Conservation (phyloP, 2,113 vertebrate genomes). For the Notechis scutatus region DNA sequence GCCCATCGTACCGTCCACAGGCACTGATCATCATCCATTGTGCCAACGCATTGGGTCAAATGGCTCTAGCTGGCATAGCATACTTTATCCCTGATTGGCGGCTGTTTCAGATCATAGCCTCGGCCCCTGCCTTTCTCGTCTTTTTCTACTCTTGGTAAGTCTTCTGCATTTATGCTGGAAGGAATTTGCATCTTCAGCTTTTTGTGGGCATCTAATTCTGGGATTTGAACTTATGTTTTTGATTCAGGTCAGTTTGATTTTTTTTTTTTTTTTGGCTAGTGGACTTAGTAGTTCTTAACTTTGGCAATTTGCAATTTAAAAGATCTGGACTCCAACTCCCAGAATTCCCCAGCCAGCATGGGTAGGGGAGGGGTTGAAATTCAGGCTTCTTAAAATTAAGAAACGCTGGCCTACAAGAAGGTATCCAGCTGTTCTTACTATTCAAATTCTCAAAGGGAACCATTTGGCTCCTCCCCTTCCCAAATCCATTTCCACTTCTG, state of each 20-base stretch:
- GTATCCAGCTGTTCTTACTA: background rate
- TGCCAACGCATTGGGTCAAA: constrained; percentile 70
- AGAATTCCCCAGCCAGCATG: background rate
- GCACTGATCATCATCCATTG: constrained; percentile 72
- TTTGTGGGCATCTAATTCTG: background rate
- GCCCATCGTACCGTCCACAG: constrained; percentile 71
- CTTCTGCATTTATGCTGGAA: background rate
- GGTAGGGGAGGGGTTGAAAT: background rate
- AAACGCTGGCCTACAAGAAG: background rate
- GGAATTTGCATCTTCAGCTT: background rate
- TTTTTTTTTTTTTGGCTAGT: background rate
- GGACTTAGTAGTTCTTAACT: background rate
- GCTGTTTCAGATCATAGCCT: constrained; percentile 74
- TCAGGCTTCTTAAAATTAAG: background rate
- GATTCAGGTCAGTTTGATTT: background rate
- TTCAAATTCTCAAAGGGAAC: background rate
- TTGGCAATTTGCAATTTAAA: background rate
- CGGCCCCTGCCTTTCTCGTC: constrained; percentile 64
- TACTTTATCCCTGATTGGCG: constrained; percentile 81
- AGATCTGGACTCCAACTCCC: background rate
- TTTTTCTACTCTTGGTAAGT: constrained; percentile 74
- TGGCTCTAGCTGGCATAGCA: constrained; percentile 78
- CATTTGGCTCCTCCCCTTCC: too few relatives aligned
- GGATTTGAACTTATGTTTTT: background rate
- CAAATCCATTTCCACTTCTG: background rate